Conservation (phyloP, 1,140 invertebrate species). For the Batillaria attramentaria region DNA sequence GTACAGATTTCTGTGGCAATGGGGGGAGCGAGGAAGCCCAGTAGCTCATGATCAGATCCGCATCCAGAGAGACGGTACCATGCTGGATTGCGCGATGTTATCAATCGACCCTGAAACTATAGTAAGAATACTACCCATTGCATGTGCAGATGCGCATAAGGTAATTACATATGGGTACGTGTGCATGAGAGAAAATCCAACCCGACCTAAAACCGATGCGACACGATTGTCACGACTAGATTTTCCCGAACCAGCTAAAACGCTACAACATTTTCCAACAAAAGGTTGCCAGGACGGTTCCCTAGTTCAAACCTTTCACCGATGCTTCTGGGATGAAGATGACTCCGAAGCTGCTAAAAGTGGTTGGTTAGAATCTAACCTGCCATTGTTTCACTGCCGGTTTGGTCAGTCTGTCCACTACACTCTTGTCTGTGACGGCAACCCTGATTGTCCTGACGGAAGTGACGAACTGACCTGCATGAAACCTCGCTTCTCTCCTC, state of each 20-base stretch:
- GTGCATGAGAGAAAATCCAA: background rate
- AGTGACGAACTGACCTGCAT: constrained; percentile 31
- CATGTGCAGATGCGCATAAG: too few species aligned
- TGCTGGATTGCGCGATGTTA: constrained; percentile 1
- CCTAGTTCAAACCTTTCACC: constrained; percentile 18
- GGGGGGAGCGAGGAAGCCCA: constrained; percentile 17
- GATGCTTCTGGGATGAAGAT: background rate
- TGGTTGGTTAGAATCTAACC: background rate
- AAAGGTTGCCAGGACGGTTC: constrained; percentile 7
- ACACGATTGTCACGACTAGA: too few species aligned
- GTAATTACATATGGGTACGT: background rate
- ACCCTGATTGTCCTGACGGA: constrained; percentile 26
- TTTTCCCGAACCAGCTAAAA: background rate
- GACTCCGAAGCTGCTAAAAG: background rate
- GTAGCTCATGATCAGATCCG: constrained; percentile 4
- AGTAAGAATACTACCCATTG: background rate
- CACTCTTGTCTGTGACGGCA: constrained; percentile 35
- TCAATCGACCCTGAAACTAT: background rate
- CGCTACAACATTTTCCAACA: constrained; percentile 7
- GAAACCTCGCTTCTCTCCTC: background rate
- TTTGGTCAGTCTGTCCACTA: constrained; percentile 14
- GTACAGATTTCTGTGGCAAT: constrained; percentile 9
- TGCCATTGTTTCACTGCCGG: background rate
- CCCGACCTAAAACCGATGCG: background rate
- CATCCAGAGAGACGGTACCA: background rate